These are phyloP conservation scores for Calameuta idolon DNA, from an alignment of 2,888 invertebrate genomes.

Conservation along the genomic window DNA sequence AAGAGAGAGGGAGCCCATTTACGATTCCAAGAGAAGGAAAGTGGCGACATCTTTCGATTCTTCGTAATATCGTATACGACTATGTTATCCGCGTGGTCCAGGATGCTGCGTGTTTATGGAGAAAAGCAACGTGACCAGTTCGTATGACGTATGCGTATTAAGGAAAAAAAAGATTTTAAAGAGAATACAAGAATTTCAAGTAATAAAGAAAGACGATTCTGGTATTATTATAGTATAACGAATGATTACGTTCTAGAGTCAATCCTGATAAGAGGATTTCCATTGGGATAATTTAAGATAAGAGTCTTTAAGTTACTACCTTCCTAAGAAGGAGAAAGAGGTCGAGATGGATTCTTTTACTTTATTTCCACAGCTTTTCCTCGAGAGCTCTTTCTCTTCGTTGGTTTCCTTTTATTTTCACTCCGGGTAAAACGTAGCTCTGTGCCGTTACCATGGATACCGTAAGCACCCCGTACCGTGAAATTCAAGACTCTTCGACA, in stretches of 20 bases:
- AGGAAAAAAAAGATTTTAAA: neutral
- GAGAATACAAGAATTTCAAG: neutral
- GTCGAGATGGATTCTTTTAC: neutral
- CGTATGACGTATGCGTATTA: neutral
- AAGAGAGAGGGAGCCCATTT: neutral
- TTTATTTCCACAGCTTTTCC: neutral
- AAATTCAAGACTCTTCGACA: neutral
- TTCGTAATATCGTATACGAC: neutral
- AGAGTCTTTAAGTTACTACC: neutral
- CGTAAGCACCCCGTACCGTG: neutral
- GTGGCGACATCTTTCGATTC: neutral
- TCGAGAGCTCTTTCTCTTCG: neutral
- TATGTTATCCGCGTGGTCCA: neutral
- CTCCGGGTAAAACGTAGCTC: slow-evolving; percentile 30
- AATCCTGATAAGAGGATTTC: neutral
- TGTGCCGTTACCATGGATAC: slow-evolving; percentile 58
- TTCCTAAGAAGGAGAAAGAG: neutral
- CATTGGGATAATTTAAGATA: neutral
- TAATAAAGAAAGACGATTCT: neutral
- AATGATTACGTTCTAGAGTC: neutral
- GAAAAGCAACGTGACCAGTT: neutral
- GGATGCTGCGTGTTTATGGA: neutral
- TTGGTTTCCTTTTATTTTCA: neutral
- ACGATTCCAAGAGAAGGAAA: neutral
- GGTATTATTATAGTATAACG: neutral